Percentiles rank a stretch among this genome's conserved stretches.
Conservation (phyloP, 2,888 invertebrate species). For the Malthinus flaveolus region DNA sequence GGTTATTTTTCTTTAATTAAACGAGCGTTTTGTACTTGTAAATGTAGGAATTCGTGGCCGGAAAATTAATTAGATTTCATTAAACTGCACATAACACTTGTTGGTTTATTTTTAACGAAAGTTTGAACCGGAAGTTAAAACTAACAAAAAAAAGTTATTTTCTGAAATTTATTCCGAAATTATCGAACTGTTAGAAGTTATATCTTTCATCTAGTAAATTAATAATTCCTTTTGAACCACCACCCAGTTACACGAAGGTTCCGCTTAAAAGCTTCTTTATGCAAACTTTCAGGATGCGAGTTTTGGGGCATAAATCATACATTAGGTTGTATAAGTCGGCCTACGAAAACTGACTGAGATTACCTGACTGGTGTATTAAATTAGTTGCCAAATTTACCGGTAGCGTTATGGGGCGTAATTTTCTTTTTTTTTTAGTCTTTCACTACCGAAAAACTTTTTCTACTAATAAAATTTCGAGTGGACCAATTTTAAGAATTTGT, state of each 20-base stretch:
- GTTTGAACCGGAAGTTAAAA: too few species aligned
- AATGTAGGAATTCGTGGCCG: too few species aligned
- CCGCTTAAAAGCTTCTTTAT: constrained; percentile 18
- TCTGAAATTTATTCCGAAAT: neutral
- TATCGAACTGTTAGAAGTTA: constrained; percentile 4
- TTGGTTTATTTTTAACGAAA: too few species aligned
- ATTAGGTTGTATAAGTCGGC: constrained; percentile 17
- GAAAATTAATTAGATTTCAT: too few species aligned
- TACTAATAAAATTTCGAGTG: neutral
- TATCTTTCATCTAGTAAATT: constrained; percentile 1
- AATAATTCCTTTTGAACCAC: constrained; percentile 11
- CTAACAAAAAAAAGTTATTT: too few species aligned
- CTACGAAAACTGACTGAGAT: constrained; percentile 8
- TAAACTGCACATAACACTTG: too few species aligned
- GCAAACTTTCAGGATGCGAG: constrained; percentile 13
- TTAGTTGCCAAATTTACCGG: constrained; percentile 7
- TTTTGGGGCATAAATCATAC: constrained; percentile 18
- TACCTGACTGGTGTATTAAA: constrained; percentile 9
- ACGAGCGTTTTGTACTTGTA: too few species aligned
- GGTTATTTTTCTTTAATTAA: too few species aligned
- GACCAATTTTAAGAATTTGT: neutral
- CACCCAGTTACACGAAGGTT: constrained; percentile 11
- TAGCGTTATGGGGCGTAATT: neutral
- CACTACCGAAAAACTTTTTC: neutral
- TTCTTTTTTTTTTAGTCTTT: too few species aligned